Base-by-base conservation (phyloP, 2,888 invertebrate species). In the Metacarcinus magister region DNA sequence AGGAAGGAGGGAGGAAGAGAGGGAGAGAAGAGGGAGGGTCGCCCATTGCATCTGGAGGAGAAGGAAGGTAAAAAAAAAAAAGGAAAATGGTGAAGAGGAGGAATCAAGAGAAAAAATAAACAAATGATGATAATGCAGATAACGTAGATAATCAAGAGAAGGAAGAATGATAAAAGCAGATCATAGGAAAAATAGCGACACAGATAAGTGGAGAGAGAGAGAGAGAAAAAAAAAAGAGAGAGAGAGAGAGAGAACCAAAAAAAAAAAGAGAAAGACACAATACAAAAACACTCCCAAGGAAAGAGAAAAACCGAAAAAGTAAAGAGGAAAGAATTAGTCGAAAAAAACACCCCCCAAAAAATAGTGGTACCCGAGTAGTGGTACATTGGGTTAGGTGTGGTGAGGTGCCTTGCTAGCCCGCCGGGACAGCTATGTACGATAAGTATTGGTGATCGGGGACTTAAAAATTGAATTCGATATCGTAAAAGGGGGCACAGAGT, bases 381-480 rank as follows among this genome's bases (percentile, higher is more conserved):
- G 32, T 32, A 23, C 10, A 7, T 5, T 8, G 1, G 32, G 82
- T 28, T 13, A 32, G 82, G 7, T 7, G 32, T 82, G 32, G 82
- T 32, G 82, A 32, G 28, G 82, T 28, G 8, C 32, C 32, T 32
- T 1, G 82, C 10, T 2, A 32, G 32, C 32, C 7, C 7, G 28
- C 32, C 82, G 5, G 82, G 82, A 32, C 82, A 82, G 32, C 28
- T 32, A 13, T 82, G 82, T 82, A 32, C 32, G 28, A 10, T 82
- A 82, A 82, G 82, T 82, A 82, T 82, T 32, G 28, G 82, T 32
- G 82, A 32, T 82, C 28, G 32, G 82, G 82, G 82, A 32, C 28
- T 82, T 82, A 32, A 82, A 82, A 82, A 67, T 82, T 82, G 82
- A 82, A 82, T 82, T 32, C 82, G 32, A 82, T 82, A 82, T 82